Base-by-base conservation (phyloP, 2,797 vertebrate genomes). In the Lates japonicus region DNA sequence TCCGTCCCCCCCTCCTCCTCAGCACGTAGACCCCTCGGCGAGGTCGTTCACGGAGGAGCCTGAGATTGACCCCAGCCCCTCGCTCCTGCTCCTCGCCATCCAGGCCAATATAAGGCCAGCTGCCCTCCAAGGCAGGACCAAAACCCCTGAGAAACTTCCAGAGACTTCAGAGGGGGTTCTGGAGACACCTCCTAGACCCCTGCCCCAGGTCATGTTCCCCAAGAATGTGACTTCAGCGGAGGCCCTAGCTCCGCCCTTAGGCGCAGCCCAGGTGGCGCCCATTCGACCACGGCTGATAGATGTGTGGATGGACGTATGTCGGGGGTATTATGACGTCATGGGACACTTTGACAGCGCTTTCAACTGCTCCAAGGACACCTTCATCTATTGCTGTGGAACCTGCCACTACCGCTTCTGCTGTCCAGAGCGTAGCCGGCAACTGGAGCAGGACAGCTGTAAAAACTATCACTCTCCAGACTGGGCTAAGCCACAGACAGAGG, bases 371-470 rank as follows among this genome's bases (percentile, higher is more conserved):
- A 97, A 97, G 14, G 97, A 97, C 78, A 93, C 92, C 70, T 98
- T 95, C 91, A 90, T 97, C 81, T 97, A 93, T 92, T 98, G 97
- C 91, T 98, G 97, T 17, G 97, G 97, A 39, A 98, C 96, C 2
- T 98, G 97, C 88, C 96, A 97, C 81, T 98, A 97, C 81, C 97
- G 97, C 69, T 98, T 98, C 95, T 98, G 97, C 96, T 98, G 97
- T 75, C 97, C 97, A 20, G 97, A 97, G 16, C 95, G 95, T 2
- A 91, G 81, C 68, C 95, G 95, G 62, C 96, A 96, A 20, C 94
- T 98, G 86, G 96, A 97, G 16, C 97, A 98, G 92, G 94, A 96
- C 11, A 91, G 61, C 86, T 98, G 97, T 86, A 95, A 93, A 67
- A 97, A 98, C 93, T 97, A 96, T 66, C 89, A 95, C 86, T 97